These are phyloP conservation scores for Microplitis manilae DNA, from an alignment of 2,888 invertebrate genomes.

Conservation along the genomic window DNA sequence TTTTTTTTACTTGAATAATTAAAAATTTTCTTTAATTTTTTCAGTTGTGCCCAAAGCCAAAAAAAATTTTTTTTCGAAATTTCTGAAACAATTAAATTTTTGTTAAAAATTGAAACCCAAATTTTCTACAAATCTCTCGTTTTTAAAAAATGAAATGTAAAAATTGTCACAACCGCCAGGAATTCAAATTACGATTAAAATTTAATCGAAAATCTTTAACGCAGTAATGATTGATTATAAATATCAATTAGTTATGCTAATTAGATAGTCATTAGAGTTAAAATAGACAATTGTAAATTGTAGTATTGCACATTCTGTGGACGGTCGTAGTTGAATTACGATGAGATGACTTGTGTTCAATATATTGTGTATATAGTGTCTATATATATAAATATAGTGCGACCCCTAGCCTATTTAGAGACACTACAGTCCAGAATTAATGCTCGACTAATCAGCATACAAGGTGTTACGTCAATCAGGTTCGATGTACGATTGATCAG, in stretches of 20 bases:
- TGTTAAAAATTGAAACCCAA: too few species aligned
- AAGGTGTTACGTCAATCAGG: constrained; percentile 6
- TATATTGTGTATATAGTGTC: neutral
- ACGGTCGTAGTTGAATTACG: neutral
- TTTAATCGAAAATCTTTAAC: too few species aligned
- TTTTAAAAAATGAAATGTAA: too few species aligned
- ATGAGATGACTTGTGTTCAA: neutral
- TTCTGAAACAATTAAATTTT: too few species aligned
- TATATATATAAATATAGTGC: neutral
- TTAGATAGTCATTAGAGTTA: neutral
- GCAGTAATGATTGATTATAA: neutral
- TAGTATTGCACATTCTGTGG: neutral
- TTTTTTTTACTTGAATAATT: too few species aligned
- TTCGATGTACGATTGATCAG: constrained; percentile 24
- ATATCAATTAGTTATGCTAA: neutral
- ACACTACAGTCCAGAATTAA: constrained; percentile 7
- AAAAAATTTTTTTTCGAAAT: too few species aligned
- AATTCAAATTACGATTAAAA: too few species aligned
- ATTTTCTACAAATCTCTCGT: too few species aligned
- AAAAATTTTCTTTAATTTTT: too few species aligned
- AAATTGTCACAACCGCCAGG: neutral
- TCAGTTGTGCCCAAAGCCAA: too few species aligned
- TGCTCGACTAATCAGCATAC: constrained; percentile 26
- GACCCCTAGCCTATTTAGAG: neutral
- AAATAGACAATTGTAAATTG: neutral